phyloP scores from a whole-genome alignment of 2,888 invertebrate species.

The Caenorhabditis drosophilae region DNA sequence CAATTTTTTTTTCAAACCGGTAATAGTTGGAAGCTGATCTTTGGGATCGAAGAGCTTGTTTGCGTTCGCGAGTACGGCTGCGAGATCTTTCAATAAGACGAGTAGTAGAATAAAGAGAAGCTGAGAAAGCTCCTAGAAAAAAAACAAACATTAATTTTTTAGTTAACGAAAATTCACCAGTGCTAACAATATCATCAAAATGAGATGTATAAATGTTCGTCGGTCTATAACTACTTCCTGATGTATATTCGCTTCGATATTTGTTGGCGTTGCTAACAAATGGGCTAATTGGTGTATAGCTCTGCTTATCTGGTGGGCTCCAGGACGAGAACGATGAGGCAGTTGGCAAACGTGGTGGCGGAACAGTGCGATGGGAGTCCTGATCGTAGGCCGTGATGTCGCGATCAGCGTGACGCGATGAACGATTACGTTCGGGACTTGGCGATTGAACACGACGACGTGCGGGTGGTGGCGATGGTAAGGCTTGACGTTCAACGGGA shows the following conservation, averaged over 20 bases:
- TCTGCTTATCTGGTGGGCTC: conserved; percentile 62
- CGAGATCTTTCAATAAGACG: conserved; percentile 67
- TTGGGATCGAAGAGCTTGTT: conserved; percentile 64
- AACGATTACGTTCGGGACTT: conserved; percentile 45
- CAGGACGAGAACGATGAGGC: conserved; percentile 65
- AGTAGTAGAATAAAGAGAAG: conserved; percentile 64
- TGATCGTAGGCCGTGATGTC: conserved; percentile 54
- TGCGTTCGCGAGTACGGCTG: conserved; percentile 67
- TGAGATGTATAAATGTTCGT: conserved; percentile 61
- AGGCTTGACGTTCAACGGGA: conserved; percentile 35
- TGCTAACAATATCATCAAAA: conserved; percentile 67
- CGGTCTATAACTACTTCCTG: conserved; percentile 50
- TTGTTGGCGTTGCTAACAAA: conserved; percentile 59
- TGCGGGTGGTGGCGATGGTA: conserved; percentile 56
- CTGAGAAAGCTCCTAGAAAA: conserved; percentile 63
- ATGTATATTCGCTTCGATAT: conserved; percentile 63
- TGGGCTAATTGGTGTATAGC: conserved; percentile 63
- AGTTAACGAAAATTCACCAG: conserved; percentile 39
- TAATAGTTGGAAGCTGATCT: conserved; percentile 65
- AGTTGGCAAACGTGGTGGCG: conserved; percentile 64
- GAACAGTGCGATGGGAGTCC: conserved; percentile 61
- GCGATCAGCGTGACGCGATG: conserved; percentile 43
- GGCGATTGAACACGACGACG: conserved; percentile 52
- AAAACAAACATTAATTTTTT: neutral
- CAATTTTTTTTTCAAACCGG: conserved; percentile 24